Percentiles rank a stretch among this genome's conserved stretches.
Evolutionary conservation across 1,140 invertebrate species (phyloP).

Genomic region (Mamestra configurata): DNA sequence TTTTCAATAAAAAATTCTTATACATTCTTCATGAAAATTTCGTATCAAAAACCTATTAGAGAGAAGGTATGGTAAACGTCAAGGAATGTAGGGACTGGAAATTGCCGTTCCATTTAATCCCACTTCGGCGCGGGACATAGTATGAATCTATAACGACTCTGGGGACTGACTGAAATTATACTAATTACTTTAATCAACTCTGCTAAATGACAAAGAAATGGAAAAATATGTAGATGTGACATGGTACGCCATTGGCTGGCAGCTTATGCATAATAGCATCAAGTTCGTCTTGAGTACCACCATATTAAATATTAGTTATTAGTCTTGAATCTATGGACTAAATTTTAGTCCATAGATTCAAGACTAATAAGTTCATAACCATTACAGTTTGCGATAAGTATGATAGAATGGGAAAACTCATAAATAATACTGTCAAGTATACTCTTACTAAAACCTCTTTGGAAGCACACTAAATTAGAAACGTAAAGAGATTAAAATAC

Average conservation of each 20-base stretch:
- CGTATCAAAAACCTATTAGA: neutral
- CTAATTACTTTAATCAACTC: constrained; percentile 28
- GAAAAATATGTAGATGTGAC: neutral
- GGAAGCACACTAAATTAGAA: neutral
- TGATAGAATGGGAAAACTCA: too few relatives aligned
- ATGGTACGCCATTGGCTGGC: neutral
- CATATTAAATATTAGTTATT: too few relatives aligned
- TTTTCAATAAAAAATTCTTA: too few relatives aligned
- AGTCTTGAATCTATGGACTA: too few relatives aligned
- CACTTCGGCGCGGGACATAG: constrained; percentile 18
- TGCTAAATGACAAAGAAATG: neutral
- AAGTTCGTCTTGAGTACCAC: too few relatives aligned
- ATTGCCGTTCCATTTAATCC: constrained; percentile 20
- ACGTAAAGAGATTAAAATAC: neutral
- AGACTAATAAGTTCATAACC: too few relatives aligned
- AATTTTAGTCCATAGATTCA: too few relatives aligned
- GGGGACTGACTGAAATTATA: constrained; percentile 40
- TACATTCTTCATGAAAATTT: neutral
- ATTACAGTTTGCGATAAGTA: too few relatives aligned
- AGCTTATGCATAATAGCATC: too few relatives aligned
- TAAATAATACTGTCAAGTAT: too few relatives aligned
- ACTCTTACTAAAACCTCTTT: too few relatives aligned
- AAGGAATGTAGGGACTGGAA: constrained; percentile 2
- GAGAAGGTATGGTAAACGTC: neutral
- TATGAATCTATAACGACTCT: constrained; percentile 34